Evolutionary conservation across 2,113 vertebrate genomes (phyloP).

Genomic region (Myotis lucifugus): DNA sequence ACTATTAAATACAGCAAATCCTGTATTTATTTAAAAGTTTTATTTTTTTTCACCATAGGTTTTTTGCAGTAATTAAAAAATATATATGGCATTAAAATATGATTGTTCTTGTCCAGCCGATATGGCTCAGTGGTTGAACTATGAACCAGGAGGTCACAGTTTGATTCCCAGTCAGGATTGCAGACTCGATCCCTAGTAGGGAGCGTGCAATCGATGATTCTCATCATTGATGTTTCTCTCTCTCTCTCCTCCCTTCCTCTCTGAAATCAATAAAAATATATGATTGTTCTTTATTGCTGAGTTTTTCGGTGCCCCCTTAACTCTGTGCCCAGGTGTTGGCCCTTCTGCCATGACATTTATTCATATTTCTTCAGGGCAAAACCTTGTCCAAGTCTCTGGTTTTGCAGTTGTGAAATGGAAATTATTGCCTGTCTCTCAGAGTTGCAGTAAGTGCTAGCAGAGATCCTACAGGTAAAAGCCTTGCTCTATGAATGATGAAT

Average conservation of each 20-base stretch:
- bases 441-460: neutral
- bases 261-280: neutral
- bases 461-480: too few relatives aligned
- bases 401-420: neutral
- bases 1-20: neutral
- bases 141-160: too few relatives aligned
- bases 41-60: neutral
- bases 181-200: too few relatives aligned
- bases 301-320: neutral
- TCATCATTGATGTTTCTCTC: too few relatives aligned
- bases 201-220: too few relatives aligned
- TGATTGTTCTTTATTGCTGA: neutral
- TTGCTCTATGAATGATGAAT: neutral
- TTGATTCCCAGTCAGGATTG: too few relatives aligned
- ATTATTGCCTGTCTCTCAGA: neutral
- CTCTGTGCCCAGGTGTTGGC: neutral
- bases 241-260: too few relatives aligned
- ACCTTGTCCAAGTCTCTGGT: neutral
- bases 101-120: too few relatives aligned
- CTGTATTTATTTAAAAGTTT: neutral
- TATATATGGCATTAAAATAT: neutral
- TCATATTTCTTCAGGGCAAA: neutral
- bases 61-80: neutral
- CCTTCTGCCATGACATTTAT: neutral
- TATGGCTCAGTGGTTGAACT: too few relatives aligned